Evolutionary conservation across 2,113 vertebrate genomes (phyloP).

Genomic region (Antechinus stuartii): DNA sequence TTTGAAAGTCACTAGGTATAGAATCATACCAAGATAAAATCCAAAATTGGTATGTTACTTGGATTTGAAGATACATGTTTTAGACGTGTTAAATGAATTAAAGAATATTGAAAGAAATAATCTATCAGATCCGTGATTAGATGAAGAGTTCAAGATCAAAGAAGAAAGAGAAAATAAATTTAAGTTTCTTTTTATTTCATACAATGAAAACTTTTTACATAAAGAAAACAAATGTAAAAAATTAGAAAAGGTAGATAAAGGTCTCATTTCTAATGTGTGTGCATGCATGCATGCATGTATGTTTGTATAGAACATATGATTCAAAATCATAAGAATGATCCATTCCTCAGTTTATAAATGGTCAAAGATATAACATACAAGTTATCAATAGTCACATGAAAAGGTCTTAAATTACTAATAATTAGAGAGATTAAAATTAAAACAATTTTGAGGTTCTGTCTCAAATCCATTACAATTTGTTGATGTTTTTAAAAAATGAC

Average conservation of each 20-base stretch:
- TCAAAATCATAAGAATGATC: background rate
- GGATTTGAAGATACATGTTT: background rate
- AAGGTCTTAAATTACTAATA: no score
- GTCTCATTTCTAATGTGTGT: background rate
- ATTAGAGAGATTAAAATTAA: no score
- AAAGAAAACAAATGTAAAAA: background rate
- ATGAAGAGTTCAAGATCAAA: no score
- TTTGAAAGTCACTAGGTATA: background rate
- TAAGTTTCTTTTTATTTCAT: background rate
- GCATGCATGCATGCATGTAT: background rate
- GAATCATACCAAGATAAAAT: background rate
- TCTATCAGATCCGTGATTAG: background rate
- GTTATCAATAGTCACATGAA: no score
- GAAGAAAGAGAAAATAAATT: no score
- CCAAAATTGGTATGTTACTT: background rate
- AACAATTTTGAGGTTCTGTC: no score
- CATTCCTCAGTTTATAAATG: no score
- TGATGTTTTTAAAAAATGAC: no score
- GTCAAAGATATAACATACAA: no score
- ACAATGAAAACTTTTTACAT: background rate
- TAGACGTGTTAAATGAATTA: background rate
- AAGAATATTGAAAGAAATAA: background rate
- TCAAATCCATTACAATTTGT: no score
- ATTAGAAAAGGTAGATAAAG: background rate
- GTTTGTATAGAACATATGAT: background rate